These are phyloP conservation scores for Syngnathus rostellatus DNA, from an alignment of 2,797 vertebrate species.

Conservation along the genomic window DNA sequence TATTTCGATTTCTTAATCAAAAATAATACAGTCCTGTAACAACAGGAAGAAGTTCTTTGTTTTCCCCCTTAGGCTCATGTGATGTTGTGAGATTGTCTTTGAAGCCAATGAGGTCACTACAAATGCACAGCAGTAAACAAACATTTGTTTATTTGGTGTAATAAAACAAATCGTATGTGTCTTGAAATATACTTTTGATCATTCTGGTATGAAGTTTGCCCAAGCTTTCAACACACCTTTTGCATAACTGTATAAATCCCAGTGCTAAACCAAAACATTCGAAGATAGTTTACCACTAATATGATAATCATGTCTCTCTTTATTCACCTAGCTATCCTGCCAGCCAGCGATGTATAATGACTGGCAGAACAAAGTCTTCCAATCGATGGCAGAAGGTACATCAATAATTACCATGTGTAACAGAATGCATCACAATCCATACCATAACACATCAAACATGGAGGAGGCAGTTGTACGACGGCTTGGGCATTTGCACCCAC, in stretches of 20 bases:
- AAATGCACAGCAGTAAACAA: not conserved
- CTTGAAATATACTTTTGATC: not conserved
- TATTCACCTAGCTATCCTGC: too few species aligned
- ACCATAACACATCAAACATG: too few species aligned
- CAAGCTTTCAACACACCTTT: not conserved
- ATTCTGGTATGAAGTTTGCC: not conserved
- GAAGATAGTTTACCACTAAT: too few species aligned
- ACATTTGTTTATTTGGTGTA: not conserved
- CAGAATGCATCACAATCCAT: too few species aligned
- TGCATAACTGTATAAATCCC: not conserved
- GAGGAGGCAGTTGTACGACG: too few species aligned
- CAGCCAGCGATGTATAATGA: too few species aligned
- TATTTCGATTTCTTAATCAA: slow-evolving; percentile 47
- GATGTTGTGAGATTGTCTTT: not conserved
- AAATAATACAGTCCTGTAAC: slow-evolving; percentile 51
- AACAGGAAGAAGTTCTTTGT: not conserved
- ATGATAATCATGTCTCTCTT: too few species aligned
- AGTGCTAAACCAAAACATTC: too few species aligned
- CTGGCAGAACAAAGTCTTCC: too few species aligned
- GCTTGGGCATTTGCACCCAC: too few species aligned
- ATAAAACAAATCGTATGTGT: not conserved
- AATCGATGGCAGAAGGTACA: too few species aligned
- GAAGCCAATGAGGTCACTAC: not conserved
- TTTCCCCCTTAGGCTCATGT: not conserved
- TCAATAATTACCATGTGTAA: too few species aligned